Percentiles rank a stretch among this genome's conserved stretches.
phyloP scores from a whole-genome alignment of 1,140 invertebrate genomes.

The Nephila pilipes region DNA sequence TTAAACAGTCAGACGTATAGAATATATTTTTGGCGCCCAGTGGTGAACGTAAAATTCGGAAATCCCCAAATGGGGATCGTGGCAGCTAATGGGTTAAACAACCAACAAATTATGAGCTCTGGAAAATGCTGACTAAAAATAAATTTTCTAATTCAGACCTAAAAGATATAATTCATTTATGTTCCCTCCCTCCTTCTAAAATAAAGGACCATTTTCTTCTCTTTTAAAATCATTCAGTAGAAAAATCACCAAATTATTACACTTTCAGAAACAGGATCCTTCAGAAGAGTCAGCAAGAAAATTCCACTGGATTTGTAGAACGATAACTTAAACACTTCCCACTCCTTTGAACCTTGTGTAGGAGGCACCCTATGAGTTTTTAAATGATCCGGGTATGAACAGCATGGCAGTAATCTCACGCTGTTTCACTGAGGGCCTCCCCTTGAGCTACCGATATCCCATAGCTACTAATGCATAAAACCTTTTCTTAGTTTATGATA shows the following conservation, averaged over 20 bases:
- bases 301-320: not conserved
- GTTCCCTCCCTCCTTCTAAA: no score
- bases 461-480: conserved; percentile 13
- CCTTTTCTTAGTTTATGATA: not conserved
- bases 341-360: not conserved
- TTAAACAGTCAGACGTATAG: no score
- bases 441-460: not conserved
- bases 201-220: not conserved
- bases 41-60: no score
- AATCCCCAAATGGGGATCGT: no score
- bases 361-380: not conserved
- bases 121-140: no score
- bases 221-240: not conserved
- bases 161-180: no score
- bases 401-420: not conserved
- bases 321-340: not conserved
- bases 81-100: no score
- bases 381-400: not conserved
- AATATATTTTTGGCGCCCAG: no score
- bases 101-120: no score
- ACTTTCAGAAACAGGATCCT: not conserved
- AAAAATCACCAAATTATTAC: not conserved
- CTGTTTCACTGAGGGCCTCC: conserved; percentile 1
- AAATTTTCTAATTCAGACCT: no score
- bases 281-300: not conserved